These are phyloP conservation scores for Pantherophis alleghaniensis DNA, from an alignment of 2,797 vertebrate species.

Conservation along the genomic window DNA sequence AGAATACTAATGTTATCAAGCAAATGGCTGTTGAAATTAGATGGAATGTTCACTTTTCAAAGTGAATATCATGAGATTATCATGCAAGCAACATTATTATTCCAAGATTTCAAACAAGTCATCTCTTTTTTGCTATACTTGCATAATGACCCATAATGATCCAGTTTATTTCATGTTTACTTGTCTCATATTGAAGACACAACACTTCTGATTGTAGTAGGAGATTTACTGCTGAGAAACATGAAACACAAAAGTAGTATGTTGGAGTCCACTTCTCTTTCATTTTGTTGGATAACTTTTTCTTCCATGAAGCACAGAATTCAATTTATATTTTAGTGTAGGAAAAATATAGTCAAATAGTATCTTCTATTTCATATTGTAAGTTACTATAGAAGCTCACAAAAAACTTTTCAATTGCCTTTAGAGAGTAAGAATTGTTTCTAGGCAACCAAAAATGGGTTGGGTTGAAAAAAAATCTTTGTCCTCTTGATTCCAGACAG, in stretches of 20 bases:
- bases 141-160: not conserved
- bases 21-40: not conserved
- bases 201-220: not conserved
- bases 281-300: not conserved
- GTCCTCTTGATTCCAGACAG: not conserved
- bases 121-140: not conserved
- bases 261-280: not conserved
- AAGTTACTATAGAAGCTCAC: not conserved
- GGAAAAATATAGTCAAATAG: not conserved
- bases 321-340: not conserved
- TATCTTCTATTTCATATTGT: not conserved
- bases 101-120: not conserved
- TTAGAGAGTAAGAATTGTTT: not conserved
- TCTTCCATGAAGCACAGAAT: not conserved
- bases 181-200: not conserved
- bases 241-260: not conserved
- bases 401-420: not conserved
- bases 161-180: not conserved
- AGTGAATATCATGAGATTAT: not conserved
- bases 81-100: not conserved
- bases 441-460: not conserved
- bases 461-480: not conserved
- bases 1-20: not conserved
- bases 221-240: not conserved
- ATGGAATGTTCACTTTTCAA: not conserved